Percentiles rank a stretch among this genome's conserved stretches.
phyloP scores from a whole-genome alignment of 1,140 invertebrate species.

The Drosophila athabasca region DNA sequence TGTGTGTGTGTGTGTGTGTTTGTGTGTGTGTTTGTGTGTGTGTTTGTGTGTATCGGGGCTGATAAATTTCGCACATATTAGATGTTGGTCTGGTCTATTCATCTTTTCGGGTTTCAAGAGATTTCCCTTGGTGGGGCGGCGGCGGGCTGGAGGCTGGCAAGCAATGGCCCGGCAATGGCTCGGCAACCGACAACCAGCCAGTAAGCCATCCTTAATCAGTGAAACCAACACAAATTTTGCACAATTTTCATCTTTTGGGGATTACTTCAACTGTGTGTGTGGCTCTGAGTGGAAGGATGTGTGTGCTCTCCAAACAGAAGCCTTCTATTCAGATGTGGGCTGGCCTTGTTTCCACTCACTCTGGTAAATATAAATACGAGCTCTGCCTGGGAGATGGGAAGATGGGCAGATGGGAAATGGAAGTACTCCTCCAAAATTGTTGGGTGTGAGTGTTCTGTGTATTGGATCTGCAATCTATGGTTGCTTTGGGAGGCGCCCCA shows the following conservation, averaged over 20 bases:
- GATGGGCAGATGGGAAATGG: no score
- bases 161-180: no score
- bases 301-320: no score
- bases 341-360: no score
- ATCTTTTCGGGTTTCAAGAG: constrained; percentile 68
- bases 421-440: no score
- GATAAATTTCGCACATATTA: constrained; percentile 79
- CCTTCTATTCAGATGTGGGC: no score
- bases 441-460: no score
- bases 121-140: constrained; percentile 48
- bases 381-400: no score
- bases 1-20: constrained; percentile 7
- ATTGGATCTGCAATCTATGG: no score
- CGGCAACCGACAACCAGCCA: constrained; percentile 20
- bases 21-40: constrained; percentile 5
- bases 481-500: no score
- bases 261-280: constrained; percentile 46
- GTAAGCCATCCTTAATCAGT: constrained; percentile 78
- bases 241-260: constrained; percentile 77
- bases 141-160: not conserved
- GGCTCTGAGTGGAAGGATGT: no score
- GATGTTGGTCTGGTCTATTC: constrained; percentile 64
- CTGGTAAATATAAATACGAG: no score
- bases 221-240: constrained; percentile 78
- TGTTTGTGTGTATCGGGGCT: constrained; percentile 55